phyloP scores from a whole-genome alignment of 2,113 vertebrate genomes.

The Camelus dromedarius region DNA sequence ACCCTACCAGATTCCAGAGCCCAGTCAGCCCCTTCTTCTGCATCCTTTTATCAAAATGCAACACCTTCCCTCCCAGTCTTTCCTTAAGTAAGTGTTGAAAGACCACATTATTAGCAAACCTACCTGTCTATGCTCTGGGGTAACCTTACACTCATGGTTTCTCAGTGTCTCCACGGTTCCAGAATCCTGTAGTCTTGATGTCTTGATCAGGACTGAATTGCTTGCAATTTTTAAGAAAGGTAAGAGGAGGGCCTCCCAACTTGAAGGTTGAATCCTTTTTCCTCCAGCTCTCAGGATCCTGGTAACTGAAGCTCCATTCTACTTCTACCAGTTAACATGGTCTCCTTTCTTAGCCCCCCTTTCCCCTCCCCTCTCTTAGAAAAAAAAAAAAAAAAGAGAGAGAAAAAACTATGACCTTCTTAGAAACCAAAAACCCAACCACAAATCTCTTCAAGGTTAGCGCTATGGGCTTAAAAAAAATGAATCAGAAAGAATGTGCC shows the following conservation, averaged over 20 bases:
- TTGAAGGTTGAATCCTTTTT: conserved; percentile 58
- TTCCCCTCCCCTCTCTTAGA: neutral
- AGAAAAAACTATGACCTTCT: conserved; percentile 76
- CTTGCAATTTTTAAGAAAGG: conserved; percentile 50
- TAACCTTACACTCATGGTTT: conserved; percentile 85
- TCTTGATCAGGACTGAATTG: conserved; percentile 31
- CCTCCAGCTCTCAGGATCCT: conserved; percentile 72
- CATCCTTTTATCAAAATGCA: conserved; percentile 36
- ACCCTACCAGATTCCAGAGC: neutral
- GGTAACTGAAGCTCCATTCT: conserved; percentile 71
- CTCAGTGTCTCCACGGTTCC: conserved; percentile 40
- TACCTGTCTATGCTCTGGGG: conserved; percentile 87
- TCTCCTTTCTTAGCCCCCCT: conserved; percentile 53
- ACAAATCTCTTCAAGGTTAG: conserved; percentile 76
- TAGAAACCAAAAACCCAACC: conserved; percentile 74
- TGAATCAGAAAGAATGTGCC: conserved; percentile 57
- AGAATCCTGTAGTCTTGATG: conserved; percentile 67
- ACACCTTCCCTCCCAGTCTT: neutral
- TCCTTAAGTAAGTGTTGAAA: neutral
- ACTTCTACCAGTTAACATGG: conserved; percentile 63
- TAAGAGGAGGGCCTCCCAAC: conserved; percentile 52
- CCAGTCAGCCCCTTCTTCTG: neutral
- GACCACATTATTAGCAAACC: conserved; percentile 38
- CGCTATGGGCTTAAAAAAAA: conserved; percentile 16
- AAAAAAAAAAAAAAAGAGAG: neutral